Base-by-base conservation (phyloP, 2,888 invertebrate genomes). In the Sisyra nigra region DNA sequence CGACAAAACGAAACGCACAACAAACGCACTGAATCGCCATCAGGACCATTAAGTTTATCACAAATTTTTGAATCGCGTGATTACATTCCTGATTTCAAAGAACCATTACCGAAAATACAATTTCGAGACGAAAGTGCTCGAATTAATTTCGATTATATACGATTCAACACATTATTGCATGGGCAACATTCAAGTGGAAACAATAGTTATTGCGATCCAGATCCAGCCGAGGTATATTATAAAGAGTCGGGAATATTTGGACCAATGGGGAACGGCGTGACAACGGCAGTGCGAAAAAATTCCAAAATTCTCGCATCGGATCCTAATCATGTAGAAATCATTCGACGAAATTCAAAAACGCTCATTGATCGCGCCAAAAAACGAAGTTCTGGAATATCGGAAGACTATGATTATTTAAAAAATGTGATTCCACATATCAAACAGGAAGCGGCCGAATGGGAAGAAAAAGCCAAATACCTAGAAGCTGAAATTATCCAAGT, bases 401-500 rank as follows among this genome's bases (percentile, higher is more conserved):
- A 58, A 35, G 60, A 61, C 45, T 56, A 57, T 47, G 61, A 63
- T 33, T 59, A 65, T 48, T 52, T 65, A 45, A 61, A 58, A 48
- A 55, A 55, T 13, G 54, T 65, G 31, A 62, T 70, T 35, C 60
- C 62, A 3, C 62, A 65, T 48, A 54, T 72, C 40, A 61, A 65
- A 49, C 59, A 58, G 42, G 69, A 71, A 48, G 50, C 69, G 30
- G 57, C 60, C 19, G 66, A 67, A 11, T 56, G 66, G 56, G 72
- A 67, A 56, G 65, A 55, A 52, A 63, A 59, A 55, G 62, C 67
- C 44, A 63, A 64, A 43, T 55, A 59, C 10, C 57, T 71, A 34
- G 70, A 72, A 46, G 62, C 66, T 2, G 75, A 80, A 54, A 58
- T 77, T 44, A 58, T 61, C 17, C 65, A 69, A 29, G 64, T 74